Evolutionary conservation across 2,113 vertebrate genomes (phyloP), one percentile per base, ranked within the genome.

Genomic region (Argyrosomus japonicus): DNA sequence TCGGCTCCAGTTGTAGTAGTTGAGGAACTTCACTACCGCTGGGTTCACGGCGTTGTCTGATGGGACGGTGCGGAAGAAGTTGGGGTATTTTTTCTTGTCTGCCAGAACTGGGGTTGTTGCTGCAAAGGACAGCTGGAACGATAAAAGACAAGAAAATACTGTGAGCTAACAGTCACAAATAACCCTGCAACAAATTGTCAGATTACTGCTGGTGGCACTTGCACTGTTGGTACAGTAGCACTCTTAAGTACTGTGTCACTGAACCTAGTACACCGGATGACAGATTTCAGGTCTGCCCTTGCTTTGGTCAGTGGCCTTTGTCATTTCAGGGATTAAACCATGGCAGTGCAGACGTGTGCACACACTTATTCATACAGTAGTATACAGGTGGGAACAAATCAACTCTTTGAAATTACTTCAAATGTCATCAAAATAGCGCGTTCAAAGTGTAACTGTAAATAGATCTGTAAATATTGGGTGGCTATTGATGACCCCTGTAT

Each of bases 41-140:
- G 98, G 98, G 83, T 99, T 99, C 88, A 99, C 98, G 0, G 98
- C 98, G 6, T 99, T 99, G 93, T 99, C 98, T 14, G 98, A 99
- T 0, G 98, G 98, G 81, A 99, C 98, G 0, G 98, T 99, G 91
- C 98, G 96, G 94, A 99, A 99, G 96, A 99, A 99, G 92, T 99
- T 98, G 57, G 98, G 98, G 81, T 98, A 99, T 86, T 99, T 99
- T 93, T 99, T 99, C 96, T 97, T 99, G 94, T 99, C 98, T 3
- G 97, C 98, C 92, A 99, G 61, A 25, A 99, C 98, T 25, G 98
- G 98, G 0, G 98, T 99, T 78, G 98, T 99, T 51, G 98, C 98
- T 17, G 98, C 98, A 86, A 99, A 99, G 10, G 98, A 99, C 63
- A 99, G 96, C 98, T 99, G 95, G 29, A 92, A 91, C 2, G 84